Percentiles rank a stretch among this genome's conserved stretches.
Evolutionary conservation across 2,888 invertebrate genomes (phyloP).

Genomic region (Lasioglossum calceatum): DNA sequence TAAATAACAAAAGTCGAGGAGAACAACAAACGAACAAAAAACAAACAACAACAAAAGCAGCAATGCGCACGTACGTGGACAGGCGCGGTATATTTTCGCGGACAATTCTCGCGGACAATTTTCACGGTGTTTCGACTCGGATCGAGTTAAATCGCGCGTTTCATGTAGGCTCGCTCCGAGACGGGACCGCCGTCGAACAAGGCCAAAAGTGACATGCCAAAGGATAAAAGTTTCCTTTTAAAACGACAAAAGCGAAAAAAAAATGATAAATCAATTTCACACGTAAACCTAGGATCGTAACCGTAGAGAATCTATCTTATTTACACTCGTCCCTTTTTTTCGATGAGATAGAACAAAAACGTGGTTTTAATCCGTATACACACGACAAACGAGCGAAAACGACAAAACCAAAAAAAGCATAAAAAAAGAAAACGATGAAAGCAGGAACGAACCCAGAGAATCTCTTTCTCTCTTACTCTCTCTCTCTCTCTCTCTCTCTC

Average conservation of each 20-base stretch:
- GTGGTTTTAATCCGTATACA: constrained; percentile 44
- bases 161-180: constrained; percentile 30
- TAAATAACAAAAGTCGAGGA: not conserved
- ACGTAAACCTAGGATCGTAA: constrained; percentile 47
- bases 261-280: constrained; percentile 74
- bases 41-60: constrained; percentile 12
- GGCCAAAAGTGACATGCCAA: constrained; percentile 80
- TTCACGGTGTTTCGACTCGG: constrained; percentile 3
- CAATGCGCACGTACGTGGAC: constrained; percentile 20
- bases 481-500: not conserved
- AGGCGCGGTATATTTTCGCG: constrained; percentile 10
- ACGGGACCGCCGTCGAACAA: constrained; percentile 38
- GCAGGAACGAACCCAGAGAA: not conserved
- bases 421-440: not conserved
- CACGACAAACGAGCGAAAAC: not conserved
- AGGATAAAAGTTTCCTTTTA: constrained; percentile 77
- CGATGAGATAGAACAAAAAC: constrained; percentile 16
- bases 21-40: not conserved
- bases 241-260: constrained; percentile 5
- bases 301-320: constrained; percentile 57
- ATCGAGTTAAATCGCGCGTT: constrained; percentile 18
- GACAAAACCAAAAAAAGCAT: not conserved
- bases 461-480: not conserved
- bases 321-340: constrained; percentile 60
- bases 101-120: constrained; percentile 1